phyloP scores from a whole-genome alignment of 2,888 invertebrate species.

The Lapara coniferarum region DNA sequence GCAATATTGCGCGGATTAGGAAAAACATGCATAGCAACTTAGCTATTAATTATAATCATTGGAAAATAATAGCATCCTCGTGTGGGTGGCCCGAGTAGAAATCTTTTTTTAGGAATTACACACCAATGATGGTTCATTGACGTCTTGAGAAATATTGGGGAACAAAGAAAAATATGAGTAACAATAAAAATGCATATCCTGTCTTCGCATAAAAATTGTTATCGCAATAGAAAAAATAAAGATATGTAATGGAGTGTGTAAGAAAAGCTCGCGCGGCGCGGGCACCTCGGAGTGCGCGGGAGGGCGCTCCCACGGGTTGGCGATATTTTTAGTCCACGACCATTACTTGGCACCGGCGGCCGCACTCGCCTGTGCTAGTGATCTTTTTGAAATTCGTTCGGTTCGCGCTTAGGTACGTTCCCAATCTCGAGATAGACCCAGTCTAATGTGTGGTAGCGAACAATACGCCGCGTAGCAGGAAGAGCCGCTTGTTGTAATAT shows the following conservation, averaged over 20 bases:
- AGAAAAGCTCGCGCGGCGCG: constrained; percentile 78
- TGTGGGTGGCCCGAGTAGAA: background rate
- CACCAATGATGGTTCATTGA: background rate
- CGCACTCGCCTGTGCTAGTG: constrained; percentile 80
- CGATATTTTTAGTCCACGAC: constrained; percentile 87
- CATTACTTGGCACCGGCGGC: constrained; percentile 86
- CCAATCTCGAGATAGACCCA: constrained; percentile 72
- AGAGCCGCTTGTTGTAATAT: constrained; percentile 25
- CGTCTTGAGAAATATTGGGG: background rate
- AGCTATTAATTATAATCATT: background rate
- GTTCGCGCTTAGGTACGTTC: constrained; percentile 75
- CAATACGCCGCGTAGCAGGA: constrained; percentile 48
- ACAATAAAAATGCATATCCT: background rate
- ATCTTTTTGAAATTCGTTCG: constrained; percentile 80
- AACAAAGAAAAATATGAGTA: background rate
- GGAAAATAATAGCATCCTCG: background rate
- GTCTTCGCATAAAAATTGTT: background rate
- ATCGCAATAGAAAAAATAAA: constrained; percentile 42
- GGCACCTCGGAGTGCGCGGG: constrained; percentile 79
- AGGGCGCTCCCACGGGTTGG: constrained; percentile 84
- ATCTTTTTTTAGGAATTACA: background rate
- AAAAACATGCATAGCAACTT: constrained; percentile 1
- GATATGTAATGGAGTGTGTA: constrained; percentile 54
- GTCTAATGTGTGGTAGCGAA: constrained; percentile 64
- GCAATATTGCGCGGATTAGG: background rate